These are phyloP conservation scores for Drosophila nasuta DNA, from an alignment of 1,140 invertebrate species.

Conservation along the genomic window DNA sequence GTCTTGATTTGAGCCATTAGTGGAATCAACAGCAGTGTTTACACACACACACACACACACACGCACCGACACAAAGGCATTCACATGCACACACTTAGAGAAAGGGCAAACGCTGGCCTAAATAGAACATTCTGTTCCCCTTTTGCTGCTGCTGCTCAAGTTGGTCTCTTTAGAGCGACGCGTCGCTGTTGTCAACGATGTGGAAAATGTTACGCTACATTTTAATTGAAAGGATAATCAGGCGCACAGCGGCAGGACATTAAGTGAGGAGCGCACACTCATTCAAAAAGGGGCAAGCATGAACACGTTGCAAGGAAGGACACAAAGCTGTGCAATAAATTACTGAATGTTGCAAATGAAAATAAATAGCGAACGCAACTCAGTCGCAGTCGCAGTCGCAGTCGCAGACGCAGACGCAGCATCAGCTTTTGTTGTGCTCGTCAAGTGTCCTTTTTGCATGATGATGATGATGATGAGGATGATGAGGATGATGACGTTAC, in stretches of 20 bases:
- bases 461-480: slow-evolving; percentile 55
- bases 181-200: slow-evolving; percentile 62
- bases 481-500: slow-evolving; percentile 38
- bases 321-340: slow-evolving; percentile 70
- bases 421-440: slow-evolving; percentile 78
- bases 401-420: slow-evolving; percentile 56
- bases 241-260: slow-evolving; percentile 71
- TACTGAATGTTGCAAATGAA: slow-evolving; percentile 66
- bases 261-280: slow-evolving; percentile 57
- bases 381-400: slow-evolving; percentile 51
- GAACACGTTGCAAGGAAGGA: slow-evolving; percentile 40
- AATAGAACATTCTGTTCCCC: slow-evolving; percentile 8
- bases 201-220: slow-evolving; percentile 83
- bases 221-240: slow-evolving; percentile 84
- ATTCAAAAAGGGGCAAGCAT: slow-evolving; percentile 35
- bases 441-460: slow-evolving; percentile 78
- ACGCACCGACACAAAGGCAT: too few species aligned
- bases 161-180: slow-evolving; percentile 10
- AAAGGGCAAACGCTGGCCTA: slow-evolving; percentile 30
- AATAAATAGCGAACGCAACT: slow-evolving; percentile 72
- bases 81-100: not conserved
- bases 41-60: not conserved
- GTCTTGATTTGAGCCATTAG: slow-evolving; percentile 54
- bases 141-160: not conserved
- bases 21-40: slow-evolving; percentile 63